Percentiles rank a stretch among this genome's conserved stretches.
phyloP scores from a whole-genome alignment of 2,113 vertebrate species.

The Eublepharis macularius region DNA sequence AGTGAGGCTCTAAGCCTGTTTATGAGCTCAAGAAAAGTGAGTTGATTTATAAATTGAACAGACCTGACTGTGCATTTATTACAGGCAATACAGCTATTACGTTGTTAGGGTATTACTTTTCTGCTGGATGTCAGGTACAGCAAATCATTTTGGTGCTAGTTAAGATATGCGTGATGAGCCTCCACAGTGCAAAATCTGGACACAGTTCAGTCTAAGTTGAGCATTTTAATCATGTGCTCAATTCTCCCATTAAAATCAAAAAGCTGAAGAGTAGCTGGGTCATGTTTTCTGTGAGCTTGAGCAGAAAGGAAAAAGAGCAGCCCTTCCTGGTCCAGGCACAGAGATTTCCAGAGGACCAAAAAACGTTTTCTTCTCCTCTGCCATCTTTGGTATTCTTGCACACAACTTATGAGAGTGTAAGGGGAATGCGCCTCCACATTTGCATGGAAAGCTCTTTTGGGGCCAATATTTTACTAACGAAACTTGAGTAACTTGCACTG shows the following conservation, averaged over 20 bases:
- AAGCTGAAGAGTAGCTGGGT: background rate
- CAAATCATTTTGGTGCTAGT: background rate
- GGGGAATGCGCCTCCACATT: background rate
- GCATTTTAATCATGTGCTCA: background rate
- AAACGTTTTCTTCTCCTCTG: background rate
- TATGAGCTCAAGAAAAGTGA: conserved; percentile 47
- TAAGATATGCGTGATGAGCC: background rate
- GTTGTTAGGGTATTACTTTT: conserved; percentile 51
- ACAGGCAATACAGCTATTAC: conserved; percentile 22
- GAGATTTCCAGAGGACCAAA: background rate
- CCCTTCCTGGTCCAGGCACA: background rate
- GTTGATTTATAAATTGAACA: conserved; percentile 52
- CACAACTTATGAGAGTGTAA: background rate
- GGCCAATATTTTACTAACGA: background rate
- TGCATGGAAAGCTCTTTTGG: background rate
- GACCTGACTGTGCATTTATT: conserved; percentile 44
- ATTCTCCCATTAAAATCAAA: background rate
- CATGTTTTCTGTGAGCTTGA: background rate
- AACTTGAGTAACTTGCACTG: background rate
- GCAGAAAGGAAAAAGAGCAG: background rate
- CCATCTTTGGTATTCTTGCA: background rate
- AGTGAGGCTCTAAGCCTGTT: conserved; percentile 29
- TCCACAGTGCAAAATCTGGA: background rate
- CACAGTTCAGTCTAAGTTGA: background rate
- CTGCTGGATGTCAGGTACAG: background rate